Evolutionary conservation across 2,888 invertebrate species (phyloP).

Genomic region (Andrena dorsata): DNA sequence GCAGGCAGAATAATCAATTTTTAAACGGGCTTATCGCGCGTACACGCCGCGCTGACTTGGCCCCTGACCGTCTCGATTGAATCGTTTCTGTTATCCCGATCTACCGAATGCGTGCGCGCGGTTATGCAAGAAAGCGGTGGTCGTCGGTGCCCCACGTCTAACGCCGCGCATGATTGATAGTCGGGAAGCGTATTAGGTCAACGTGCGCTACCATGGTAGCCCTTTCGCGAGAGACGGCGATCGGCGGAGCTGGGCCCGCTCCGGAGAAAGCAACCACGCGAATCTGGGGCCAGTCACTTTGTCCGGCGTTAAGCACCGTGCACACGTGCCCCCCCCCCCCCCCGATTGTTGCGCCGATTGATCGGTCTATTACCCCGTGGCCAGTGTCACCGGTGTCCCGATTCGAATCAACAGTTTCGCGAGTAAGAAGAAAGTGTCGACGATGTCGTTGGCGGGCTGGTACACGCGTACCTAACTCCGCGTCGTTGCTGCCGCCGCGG

Average conservation of each 20-base stretch:
- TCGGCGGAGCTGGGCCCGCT: slow-evolving; percentile 27
- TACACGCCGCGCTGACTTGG: slow-evolving; percentile 1
- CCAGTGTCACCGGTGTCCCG: slow-evolving; percentile 36
- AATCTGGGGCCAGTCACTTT: slow-evolving; percentile 72
- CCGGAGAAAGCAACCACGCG: slow-evolving; percentile 76
- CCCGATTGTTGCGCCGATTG: slow-evolving; percentile 47
- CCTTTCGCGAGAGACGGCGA: slow-evolving; percentile 46
- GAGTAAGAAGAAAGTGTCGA: slow-evolving; percentile 57
- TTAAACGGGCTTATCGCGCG: slow-evolving; percentile 35
- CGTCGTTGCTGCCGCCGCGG: slow-evolving; percentile 25
- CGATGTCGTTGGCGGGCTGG: slow-evolving; percentile 40
- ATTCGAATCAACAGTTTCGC: slow-evolving; percentile 35
- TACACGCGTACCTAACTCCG: slow-evolving; percentile 34
- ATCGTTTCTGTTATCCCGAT: slow-evolving; percentile 54
- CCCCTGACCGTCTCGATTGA: slow-evolving; percentile 49
- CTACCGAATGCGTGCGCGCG: slow-evolving; percentile 18
- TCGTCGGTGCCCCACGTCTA: slow-evolving; percentile 50
- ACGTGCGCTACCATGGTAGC: slow-evolving; percentile 74
- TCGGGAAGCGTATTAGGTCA: slow-evolving; percentile 75
- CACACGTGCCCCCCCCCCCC: slow-evolving; percentile 66
- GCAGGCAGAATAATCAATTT: slow-evolving; percentile 36
- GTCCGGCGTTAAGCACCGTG: slow-evolving; percentile 64
- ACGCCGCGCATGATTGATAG: slow-evolving; percentile 76
- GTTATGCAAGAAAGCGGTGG: slow-evolving; percentile 69
- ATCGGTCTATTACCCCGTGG: slow-evolving; percentile 62